Conservation (phyloP, 2,113 vertebrate genomes). For the Boleophthalmus pectinirostris region DNA sequence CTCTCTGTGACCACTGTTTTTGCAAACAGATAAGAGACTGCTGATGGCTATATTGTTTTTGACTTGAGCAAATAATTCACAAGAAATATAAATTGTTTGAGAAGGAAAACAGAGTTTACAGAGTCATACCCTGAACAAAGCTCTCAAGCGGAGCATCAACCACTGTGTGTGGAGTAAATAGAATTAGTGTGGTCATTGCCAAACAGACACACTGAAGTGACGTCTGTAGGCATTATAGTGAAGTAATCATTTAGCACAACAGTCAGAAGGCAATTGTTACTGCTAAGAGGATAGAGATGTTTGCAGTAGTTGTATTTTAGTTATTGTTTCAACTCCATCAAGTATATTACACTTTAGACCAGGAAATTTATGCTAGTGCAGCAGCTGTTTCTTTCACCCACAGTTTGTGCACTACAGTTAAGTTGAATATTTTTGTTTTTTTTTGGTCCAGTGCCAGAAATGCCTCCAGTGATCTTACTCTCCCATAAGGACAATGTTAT, state of each 20-base stretch:
- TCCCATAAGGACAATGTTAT: conserved; percentile 66
- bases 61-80: neutral
- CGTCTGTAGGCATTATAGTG: conserved; percentile 15
- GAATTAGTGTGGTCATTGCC: conserved; percentile 29
- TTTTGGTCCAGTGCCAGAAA: conserved; percentile 62
- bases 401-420: neutral
- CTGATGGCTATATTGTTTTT: neutral
- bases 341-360: neutral
- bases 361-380: neutral
- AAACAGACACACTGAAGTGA: conserved; percentile 30
- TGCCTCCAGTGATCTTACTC: conserved; percentile 60
- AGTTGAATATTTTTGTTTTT: conserved; percentile 1
- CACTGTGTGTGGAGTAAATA: conserved; percentile 41
- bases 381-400: neutral
- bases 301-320: neutral
- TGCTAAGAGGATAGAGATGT: neutral
- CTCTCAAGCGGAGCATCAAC: conserved; percentile 51
- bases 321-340: too few relatives aligned
- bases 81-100: neutral
- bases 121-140: conserved; percentile 40
- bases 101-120: neutral
- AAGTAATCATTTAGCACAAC: conserved; percentile 22
- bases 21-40: neutral
- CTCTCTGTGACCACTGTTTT: neutral
- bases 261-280: conserved; percentile 8